Percentiles rank a stretch among this genome's conserved stretches.
Evolutionary conservation across 2,888 invertebrate species (phyloP).

Genomic region (Cetonia aurata): DNA sequence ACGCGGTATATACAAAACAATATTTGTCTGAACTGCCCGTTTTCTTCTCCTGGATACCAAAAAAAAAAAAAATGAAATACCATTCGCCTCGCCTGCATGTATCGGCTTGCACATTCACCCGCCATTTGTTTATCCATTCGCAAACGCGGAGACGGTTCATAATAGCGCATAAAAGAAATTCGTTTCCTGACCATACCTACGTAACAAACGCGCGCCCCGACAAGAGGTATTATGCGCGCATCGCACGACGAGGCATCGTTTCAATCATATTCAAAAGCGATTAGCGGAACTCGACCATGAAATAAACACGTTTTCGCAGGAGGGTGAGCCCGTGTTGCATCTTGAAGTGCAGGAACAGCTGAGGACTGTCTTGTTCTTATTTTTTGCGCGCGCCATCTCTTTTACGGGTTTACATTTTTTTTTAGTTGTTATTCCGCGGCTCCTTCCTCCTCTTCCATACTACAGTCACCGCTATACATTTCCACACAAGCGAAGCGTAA

Average conservation of each 20-base stretch:
- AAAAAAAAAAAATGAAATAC: too few species aligned
- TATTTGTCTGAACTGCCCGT: too few species aligned
- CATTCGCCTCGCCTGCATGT: not conserved
- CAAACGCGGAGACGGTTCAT: slow-evolving; percentile 9
- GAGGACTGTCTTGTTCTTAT: slow-evolving; percentile 38
- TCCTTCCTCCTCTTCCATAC: not conserved
- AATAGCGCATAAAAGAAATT: slow-evolving; percentile 35
- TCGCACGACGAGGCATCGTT: slow-evolving; percentile 38
- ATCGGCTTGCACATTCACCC: not conserved
- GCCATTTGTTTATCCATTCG: not conserved
- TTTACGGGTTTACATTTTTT: slow-evolving; percentile 17
- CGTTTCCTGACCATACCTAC: slow-evolving; percentile 36
- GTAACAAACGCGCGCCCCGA: slow-evolving; percentile 2
- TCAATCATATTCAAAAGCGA: slow-evolving; percentile 48
- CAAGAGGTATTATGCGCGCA: slow-evolving; percentile 12
- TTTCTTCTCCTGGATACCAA: too few species aligned
- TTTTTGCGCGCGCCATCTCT: slow-evolving; percentile 19
- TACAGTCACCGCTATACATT: slow-evolving; percentile 2
- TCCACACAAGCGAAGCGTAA: slow-evolving; percentile 14
- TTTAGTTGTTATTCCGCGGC: slow-evolving; percentile 9
- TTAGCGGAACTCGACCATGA: slow-evolving; percentile 45
- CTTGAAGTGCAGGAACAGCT: slow-evolving; percentile 47
- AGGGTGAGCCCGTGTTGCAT: slow-evolving; percentile 41
- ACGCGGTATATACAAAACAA: too few species aligned
- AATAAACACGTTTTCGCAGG: slow-evolving; percentile 44